Percentiles rank a stretch among this genome's conserved stretches.
phyloP scores from a whole-genome alignment of 2,113 vertebrate species.

The Xiphophorus couchianus region DNA sequence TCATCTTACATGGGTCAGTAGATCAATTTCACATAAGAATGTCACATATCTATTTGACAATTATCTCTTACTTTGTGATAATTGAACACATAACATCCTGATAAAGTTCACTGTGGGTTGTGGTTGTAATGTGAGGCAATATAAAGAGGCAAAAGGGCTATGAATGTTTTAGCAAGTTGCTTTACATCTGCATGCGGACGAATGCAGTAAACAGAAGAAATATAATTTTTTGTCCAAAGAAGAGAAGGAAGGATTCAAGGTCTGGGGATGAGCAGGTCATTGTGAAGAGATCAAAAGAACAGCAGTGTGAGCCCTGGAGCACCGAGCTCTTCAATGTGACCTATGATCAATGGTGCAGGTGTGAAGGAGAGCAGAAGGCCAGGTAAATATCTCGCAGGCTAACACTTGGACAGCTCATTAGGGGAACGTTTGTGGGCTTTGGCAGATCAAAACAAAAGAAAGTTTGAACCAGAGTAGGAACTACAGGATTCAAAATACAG shows the following conservation, averaged over 20 bases:
- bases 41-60: not conserved
- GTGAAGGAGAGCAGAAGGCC: conserved; percentile 58
- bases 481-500: too few relatives aligned
- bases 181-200: not conserved
- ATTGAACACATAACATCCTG: not conserved
- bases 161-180: not conserved
- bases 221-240: conserved; percentile 7
- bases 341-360: conserved; percentile 75
- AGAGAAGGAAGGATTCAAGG: conserved; percentile 39
- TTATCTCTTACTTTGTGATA: not conserved
- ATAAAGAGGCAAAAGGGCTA: not conserved
- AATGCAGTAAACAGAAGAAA: conserved; percentile 4
- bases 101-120: not conserved
- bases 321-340: conserved; percentile 48
- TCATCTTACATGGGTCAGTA: too few relatives aligned
- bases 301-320: conserved; percentile 65
- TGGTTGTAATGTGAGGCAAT: not conserved
- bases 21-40: too few relatives aligned
- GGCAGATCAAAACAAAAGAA: not conserved
- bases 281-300: conserved; percentile 67
- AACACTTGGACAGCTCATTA: conserved; percentile 55
- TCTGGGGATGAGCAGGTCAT: conserved; percentile 36
- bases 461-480: not conserved
- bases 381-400: conserved; percentile 69
- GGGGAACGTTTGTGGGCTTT: conserved; percentile 20